phyloP scores from a whole-genome alignment of 2,113 vertebrate species.

The Nesoenas mayeri region DNA sequence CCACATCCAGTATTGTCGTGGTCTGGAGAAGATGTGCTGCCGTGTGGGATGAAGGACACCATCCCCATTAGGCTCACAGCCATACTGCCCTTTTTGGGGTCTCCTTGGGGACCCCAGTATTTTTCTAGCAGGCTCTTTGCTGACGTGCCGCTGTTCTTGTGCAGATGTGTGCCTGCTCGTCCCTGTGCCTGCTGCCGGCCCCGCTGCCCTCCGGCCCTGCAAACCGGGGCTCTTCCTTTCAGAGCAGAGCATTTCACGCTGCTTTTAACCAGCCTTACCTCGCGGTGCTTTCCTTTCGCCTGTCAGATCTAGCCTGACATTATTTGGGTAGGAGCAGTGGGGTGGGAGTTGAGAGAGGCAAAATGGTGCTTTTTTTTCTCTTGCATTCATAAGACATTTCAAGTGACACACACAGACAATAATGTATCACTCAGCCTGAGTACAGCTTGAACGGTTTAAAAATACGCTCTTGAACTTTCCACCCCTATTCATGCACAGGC shows the following conservation, averaged over 20 bases:
- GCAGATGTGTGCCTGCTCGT: rapidly evolving
- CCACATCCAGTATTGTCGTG: not conserved
- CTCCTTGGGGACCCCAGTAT: not conserved
- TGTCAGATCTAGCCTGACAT: not conserved
- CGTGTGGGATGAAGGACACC: not conserved
- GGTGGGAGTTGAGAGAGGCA: constrained; percentile 25
- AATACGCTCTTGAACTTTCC: constrained; percentile 54
- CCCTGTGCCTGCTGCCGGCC: rapidly evolving
- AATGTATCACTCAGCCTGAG: constrained; percentile 10
- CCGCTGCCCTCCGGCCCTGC: rapidly evolving
- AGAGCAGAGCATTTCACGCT: not conserved
- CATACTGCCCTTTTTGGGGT: not conserved
- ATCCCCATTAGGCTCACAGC: not conserved
- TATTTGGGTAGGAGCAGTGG: constrained; percentile 24
- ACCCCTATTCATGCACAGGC: constrained; percentile 33
- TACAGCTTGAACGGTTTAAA: constrained; percentile 44
- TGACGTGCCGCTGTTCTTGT: not conserved
- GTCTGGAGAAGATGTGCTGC: not conserved
- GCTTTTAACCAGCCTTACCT: not conserved
- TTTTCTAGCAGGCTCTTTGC: not conserved
- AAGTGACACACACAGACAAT: constrained; percentile 26
- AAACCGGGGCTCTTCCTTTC: not conserved
- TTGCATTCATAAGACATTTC: constrained; percentile 3
- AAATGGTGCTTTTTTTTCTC: not conserved
- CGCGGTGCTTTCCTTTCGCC: not conserved